These are phyloP conservation scores for Archilochus colubris DNA, from an alignment of 2,113 vertebrate genomes.

Conservation along the genomic window DNA sequence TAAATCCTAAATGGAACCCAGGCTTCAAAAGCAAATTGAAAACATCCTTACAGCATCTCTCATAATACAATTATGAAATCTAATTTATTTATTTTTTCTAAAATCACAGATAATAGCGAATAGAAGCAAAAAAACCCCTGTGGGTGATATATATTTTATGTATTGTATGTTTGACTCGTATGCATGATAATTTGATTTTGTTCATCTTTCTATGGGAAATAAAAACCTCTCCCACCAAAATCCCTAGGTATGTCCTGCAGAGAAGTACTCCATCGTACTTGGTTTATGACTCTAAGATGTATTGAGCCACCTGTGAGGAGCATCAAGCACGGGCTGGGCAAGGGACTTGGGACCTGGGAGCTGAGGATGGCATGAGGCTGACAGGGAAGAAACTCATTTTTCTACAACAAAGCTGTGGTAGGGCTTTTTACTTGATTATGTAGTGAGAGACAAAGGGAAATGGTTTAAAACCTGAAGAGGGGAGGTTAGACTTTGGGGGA, in stretches of 20 bases:
- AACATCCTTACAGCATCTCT: not conserved
- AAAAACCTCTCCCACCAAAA: rapidly evolving
- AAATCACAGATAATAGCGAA: not conserved
- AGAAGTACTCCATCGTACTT: not conserved
- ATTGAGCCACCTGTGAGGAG: not conserved
- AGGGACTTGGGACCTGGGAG: not conserved
- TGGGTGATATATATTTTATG: not conserved
- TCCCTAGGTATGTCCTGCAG: not conserved
- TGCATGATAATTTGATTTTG: not conserved
- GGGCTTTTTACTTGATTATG: too few species aligned
- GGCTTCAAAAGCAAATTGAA: not conserved
- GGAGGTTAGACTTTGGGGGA: too few species aligned
- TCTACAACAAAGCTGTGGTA: too few species aligned
- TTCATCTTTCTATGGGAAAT: not conserved
- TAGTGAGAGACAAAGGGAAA: too few species aligned
- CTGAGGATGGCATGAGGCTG: not conserved
- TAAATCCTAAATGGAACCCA: not conserved
- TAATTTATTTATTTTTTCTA: not conserved
- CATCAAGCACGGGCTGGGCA: not conserved
- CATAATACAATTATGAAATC: not conserved
- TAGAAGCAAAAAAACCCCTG: not conserved
- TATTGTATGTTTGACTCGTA: not conserved
- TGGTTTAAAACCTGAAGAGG: too few species aligned
- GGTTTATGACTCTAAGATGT: not conserved
- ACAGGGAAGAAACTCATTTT: not conserved